These are phyloP conservation scores for Lytechinus pictus DNA, from an alignment of 35 echinoderm and acorn worm species.

Conservation along the genomic window DNA sequence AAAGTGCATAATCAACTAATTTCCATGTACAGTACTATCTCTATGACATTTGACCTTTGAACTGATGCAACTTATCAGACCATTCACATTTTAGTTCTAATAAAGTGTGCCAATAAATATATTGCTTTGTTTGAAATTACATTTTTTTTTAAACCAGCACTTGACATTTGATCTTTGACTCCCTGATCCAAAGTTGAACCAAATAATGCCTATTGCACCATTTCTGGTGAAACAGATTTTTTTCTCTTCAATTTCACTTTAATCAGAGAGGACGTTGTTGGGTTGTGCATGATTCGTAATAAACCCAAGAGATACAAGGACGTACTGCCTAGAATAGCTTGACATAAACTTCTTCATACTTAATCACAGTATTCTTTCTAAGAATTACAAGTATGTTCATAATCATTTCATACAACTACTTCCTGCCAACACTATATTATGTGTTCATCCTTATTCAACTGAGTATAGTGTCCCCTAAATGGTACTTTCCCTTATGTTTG, in stretches of 20 bases:
- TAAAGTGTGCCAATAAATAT: too few relatives aligned
- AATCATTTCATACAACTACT: not conserved
- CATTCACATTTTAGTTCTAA: too few relatives aligned
- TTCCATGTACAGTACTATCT: too few relatives aligned
- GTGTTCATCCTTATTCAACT: not conserved
- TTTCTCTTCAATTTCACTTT: not conserved
- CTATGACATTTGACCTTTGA: too few relatives aligned
- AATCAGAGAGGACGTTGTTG: not conserved
- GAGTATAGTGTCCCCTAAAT: not conserved
- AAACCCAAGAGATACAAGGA: not conserved
- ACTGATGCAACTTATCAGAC: too few relatives aligned
- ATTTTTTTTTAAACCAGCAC: too few relatives aligned
- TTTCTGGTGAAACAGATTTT: too few relatives aligned
- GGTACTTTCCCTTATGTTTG: not conserved
- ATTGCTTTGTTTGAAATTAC: too few relatives aligned
- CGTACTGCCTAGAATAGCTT: not conserved
- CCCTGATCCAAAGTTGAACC: too few relatives aligned
- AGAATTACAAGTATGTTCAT: not conserved
- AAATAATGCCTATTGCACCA: too few relatives aligned
- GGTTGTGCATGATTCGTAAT: not conserved
- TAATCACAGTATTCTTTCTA: not conserved
- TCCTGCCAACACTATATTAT: not conserved
- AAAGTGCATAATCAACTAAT: too few relatives aligned
- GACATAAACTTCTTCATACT: not conserved
- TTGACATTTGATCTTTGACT: too few relatives aligned